Conservation (phyloP, 2,797 vertebrate genomes). For the Salmo trutta region DNA sequence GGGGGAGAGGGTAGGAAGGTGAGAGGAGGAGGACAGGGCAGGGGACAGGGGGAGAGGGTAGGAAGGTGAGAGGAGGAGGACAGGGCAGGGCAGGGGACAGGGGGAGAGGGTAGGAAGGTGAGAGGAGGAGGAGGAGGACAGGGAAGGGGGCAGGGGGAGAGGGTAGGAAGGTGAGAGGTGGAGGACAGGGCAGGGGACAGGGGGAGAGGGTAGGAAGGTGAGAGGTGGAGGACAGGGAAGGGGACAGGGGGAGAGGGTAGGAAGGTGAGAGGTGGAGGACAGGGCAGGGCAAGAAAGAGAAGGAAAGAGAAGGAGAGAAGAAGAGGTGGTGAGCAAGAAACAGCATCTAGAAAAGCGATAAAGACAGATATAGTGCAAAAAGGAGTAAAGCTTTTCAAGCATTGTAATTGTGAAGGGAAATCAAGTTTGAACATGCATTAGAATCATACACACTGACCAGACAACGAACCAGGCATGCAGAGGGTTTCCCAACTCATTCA, state of each 20-base stretch:
- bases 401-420: conserved; percentile 2
- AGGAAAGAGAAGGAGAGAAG: conserved; percentile 29
- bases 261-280: not conserved
- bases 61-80: too few relatives aligned
- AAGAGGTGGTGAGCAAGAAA: conserved; percentile 66
- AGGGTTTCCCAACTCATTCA: not conserved
- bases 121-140: too few relatives aligned
- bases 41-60: too few relatives aligned
- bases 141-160: too few relatives aligned
- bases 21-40: too few relatives aligned
- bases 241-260: too few relatives aligned
- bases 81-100: conserved; percentile 7
- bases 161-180: too few relatives aligned
- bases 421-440: not conserved
- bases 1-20: not conserved
- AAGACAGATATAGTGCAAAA: conserved; percentile 43
- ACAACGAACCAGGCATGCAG: not conserved
- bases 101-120: not conserved
- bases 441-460: not conserved
- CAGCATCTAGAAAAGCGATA: conserved; percentile 59
- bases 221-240: not conserved
- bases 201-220: conserved; percentile 12
- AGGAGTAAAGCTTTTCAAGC: conserved; percentile 8
- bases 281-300: not conserved
- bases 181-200: conserved; percentile 14